Evolutionary conservation across 2,797 vertebrate species (phyloP).

Genomic region (Coregonus suidteri): DNA sequence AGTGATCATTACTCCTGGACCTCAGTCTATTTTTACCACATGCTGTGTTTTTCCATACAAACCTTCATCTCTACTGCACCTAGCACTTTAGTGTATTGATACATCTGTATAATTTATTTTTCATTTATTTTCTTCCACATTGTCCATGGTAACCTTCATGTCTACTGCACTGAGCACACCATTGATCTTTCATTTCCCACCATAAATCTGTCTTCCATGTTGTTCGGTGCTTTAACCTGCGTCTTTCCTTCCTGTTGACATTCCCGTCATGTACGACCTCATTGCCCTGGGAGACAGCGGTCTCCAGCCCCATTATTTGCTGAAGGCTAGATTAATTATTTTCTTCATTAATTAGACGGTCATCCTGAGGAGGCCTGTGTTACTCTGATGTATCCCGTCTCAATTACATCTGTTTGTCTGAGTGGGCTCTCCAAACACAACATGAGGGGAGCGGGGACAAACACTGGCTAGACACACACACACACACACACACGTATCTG

Average conservation of each 20-base stretch:
- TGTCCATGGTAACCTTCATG: too few species aligned
- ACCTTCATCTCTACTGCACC: too few species aligned
- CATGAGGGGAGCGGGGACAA: slow-evolving; percentile 27
- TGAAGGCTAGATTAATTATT: slow-evolving; percentile 55
- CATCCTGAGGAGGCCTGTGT: slow-evolving; percentile 34
- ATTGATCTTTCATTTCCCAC: too few species aligned
- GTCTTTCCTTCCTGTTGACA: slow-evolving; percentile 12
- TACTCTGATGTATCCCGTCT: slow-evolving; percentile 55
- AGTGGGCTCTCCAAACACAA: slow-evolving; percentile 13
- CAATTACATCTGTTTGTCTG: slow-evolving; percentile 52
- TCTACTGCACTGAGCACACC: too few species aligned
- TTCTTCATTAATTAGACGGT: slow-evolving; percentile 56
- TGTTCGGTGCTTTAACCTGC: background rate
- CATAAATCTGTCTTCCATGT: background rate
- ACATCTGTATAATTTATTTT: too few species aligned
- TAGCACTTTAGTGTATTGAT: too few species aligned
- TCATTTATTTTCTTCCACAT: too few species aligned
- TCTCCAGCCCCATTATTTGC: slow-evolving; percentile 40
- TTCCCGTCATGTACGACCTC: slow-evolving; percentile 33
- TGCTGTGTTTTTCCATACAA: background rate
- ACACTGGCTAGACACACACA: background rate
- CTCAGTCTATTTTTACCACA: background rate
- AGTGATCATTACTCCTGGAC: background rate
- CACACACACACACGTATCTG: slow-evolving; percentile 22
- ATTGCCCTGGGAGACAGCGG: slow-evolving; percentile 35